These are phyloP conservation scores for Orchestia grillus DNA, from an alignment of 1,140 invertebrate species.

Conservation along the genomic window DNA sequence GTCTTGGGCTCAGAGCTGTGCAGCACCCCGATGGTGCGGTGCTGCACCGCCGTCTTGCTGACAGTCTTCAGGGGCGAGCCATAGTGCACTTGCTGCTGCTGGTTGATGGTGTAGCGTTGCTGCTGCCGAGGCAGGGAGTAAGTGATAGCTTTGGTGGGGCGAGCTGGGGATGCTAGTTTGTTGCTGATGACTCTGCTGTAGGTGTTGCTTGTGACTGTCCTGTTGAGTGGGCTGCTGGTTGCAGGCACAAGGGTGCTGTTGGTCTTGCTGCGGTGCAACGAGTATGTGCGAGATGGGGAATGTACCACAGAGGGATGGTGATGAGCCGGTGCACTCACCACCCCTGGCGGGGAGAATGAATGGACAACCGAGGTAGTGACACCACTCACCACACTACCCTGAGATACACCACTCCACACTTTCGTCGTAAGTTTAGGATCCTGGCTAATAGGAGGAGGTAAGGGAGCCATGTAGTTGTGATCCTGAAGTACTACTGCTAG, in stretches of 20 bases:
- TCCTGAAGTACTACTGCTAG: conserved; percentile 78
- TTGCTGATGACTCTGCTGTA: conserved; percentile 44
- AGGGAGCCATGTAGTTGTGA: conserved; percentile 84
- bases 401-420: conserved; percentile 1
- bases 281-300: conserved; percentile 70
- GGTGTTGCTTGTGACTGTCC: not conserved
- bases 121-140: conserved; percentile 22
- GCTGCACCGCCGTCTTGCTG: conserved; percentile 22
- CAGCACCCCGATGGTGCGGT: conserved; percentile 7
- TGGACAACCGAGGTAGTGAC: conserved; percentile 74
- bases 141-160: conserved; percentile 26
- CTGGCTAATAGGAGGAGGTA: conserved; percentile 72
- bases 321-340: not conserved
- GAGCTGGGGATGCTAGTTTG: conserved; percentile 18
- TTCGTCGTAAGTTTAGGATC: conserved; percentile 6
- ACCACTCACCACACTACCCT: conserved; percentile 4
- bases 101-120: not conserved
- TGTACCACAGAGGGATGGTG: conserved; percentile 36
- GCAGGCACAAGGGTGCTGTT: not conserved
- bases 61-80: conserved; percentile 33
- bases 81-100: conserved; percentile 27
- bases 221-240: conserved; percentile 9
- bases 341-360: conserved; percentile 54
- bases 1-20: not conserved
- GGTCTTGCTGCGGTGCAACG: conserved; percentile 51